Percentiles rank a stretch among this genome's conserved stretches.
These are phyloP conservation scores for Beroe ovata DNA, from an alignment of 37 sponge, comb jelly and placozoan species.

Conservation along the genomic window DNA sequence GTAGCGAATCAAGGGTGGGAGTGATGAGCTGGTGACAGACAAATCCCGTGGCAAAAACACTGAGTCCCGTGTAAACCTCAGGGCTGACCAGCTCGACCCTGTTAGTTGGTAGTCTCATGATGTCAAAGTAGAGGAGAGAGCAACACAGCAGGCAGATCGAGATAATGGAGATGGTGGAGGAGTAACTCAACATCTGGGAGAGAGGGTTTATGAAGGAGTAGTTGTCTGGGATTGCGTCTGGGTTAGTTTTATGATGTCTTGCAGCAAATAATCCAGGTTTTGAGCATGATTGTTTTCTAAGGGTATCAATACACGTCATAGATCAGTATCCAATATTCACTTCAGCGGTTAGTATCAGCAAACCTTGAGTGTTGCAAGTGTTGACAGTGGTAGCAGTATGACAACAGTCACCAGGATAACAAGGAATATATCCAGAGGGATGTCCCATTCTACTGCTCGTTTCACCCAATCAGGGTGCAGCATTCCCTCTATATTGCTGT, in stretches of 20 bases:
- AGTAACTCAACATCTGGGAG: slow-evolving; percentile 50
- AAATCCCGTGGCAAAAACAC: slow-evolving; percentile 64
- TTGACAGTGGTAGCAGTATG: background rate
- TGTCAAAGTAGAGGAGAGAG: slow-evolving; percentile 55
- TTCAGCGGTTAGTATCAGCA: no score
- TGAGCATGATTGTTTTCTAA: no score
- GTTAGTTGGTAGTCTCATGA: slow-evolving; percentile 15
- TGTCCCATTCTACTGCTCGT: background rate
- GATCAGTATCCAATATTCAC: no score
- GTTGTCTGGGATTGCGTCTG: no score
- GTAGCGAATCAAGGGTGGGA: slow-evolving; percentile 4
- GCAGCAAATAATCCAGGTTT: no score
- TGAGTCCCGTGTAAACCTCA: slow-evolving; percentile 16
- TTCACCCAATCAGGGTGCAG: slow-evolving; percentile 18
- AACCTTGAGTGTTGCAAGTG: slow-evolving; percentile 66
- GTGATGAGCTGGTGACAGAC: slow-evolving; percentile 62
- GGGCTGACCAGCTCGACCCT: background rate
- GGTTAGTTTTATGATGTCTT: no score
- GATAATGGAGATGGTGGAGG: slow-evolving; percentile 14
- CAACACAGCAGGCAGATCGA: background rate
- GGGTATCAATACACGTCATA: no score
- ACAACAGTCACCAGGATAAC: background rate
- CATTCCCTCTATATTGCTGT: slow-evolving; percentile 28
- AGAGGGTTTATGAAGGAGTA: no score
- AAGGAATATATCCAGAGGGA: slow-evolving; percentile 4